These are phyloP conservation scores for Rapana venosa DNA, from an alignment of 2,888 invertebrate species.

Conservation along the genomic window DNA sequence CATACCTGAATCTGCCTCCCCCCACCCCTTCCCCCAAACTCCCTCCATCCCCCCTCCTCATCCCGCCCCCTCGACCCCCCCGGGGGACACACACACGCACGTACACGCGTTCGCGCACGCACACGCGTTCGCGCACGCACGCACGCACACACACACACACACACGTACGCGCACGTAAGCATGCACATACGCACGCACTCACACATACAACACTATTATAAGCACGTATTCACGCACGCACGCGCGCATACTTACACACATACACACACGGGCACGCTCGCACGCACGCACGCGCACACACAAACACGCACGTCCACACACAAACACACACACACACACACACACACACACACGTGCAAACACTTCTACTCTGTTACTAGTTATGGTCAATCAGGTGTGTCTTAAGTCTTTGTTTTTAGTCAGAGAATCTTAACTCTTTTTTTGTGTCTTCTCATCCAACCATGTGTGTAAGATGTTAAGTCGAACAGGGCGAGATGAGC, in stretches of 20 bases:
- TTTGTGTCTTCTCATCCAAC: background rate
- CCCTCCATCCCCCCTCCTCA: too few species aligned
- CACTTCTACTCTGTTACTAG: background rate
- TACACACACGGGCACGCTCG: background rate
- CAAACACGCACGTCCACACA: background rate
- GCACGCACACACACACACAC: constrained; percentile 13
- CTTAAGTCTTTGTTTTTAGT: background rate
- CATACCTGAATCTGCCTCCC: too few species aligned
- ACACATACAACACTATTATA: background rate
- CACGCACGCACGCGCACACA: constrained; percentile 5
- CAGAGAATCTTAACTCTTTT: background rate
- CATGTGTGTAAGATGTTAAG: too few species aligned
- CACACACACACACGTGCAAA: background rate
- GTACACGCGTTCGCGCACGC: background rate
- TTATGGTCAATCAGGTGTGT: too few species aligned
- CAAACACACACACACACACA: background rate
- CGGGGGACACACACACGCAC: background rate
- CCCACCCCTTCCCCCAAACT: too few species aligned
- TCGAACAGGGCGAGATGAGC: too few species aligned
- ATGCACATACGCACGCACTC: background rate
- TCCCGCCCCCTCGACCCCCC: too few species aligned
- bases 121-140: background rate
- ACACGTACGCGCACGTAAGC: background rate
- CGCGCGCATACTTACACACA: background rate
- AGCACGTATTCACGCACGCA: background rate